phyloP scores from a whole-genome alignment of 1,140 invertebrate genomes.

The Episyrphus balteatus region DNA sequence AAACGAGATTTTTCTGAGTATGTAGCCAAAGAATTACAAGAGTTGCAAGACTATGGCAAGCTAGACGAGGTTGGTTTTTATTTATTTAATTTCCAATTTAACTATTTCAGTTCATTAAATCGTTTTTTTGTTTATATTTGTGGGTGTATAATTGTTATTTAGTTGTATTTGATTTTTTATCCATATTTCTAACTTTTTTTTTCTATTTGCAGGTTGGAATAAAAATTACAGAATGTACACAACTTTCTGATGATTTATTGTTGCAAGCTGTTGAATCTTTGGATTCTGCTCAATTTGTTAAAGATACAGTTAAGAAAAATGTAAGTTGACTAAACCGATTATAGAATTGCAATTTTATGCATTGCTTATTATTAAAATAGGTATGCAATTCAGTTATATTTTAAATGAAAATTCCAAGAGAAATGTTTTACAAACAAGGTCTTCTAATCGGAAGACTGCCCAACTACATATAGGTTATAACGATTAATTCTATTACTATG shows the following conservation, averaged over 20 bases:
- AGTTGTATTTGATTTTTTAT: not conserved
- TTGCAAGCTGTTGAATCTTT: conserved; percentile 28
- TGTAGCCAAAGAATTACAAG: conserved; percentile 38
- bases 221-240: conserved; percentile 28
- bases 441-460: no score
- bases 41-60: conserved; percentile 40
- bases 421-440: no score
- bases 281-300: conserved; percentile 30
- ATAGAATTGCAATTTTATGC: no score
- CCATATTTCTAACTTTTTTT: not conserved
- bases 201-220: conserved; percentile 21
- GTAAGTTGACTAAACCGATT: no score
- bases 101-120: conserved; percentile 10
- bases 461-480: no score
- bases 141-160: not conserved
- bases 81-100: conserved; percentile 22
- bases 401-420: no score
- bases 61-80: conserved; percentile 40
- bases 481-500: no score
- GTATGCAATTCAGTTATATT: no score
- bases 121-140: not conserved
- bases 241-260: conserved; percentile 27
- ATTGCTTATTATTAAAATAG: no score
- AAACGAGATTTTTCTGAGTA: conserved; percentile 42
- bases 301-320: conserved; percentile 31